These are phyloP conservation scores for Melangyna quadrimaculata DNA, from an alignment of 2,888 invertebrate genomes.

Conservation along the genomic window DNA sequence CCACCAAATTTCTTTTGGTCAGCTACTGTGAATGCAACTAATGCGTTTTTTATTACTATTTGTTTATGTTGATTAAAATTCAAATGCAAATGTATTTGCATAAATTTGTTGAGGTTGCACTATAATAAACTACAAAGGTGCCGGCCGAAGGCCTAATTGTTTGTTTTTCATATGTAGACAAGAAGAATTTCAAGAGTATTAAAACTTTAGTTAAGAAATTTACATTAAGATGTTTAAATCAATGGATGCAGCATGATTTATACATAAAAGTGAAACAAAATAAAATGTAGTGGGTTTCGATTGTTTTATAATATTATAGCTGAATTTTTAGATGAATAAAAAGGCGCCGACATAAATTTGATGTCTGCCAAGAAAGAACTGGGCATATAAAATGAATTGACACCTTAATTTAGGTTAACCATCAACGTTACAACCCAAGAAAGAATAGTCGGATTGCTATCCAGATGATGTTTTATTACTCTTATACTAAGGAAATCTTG, in stretches of 20 bases:
- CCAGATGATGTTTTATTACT: too few relatives aligned
- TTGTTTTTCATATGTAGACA: neutral
- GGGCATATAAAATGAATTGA: neutral
- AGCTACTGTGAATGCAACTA: slow-evolving; percentile 25
- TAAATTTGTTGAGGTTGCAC: neutral
- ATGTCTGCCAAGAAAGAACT: neutral
- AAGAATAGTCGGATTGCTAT: too few relatives aligned
- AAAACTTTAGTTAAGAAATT: neutral
- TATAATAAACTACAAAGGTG: slow-evolving; percentile 2
- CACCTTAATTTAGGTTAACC: too few relatives aligned
- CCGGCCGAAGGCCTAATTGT: neutral
- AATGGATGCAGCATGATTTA: neutral
- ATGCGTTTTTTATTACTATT: slow-evolving; percentile 22
- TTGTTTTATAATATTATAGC: neutral
- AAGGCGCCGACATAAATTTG: neutral
- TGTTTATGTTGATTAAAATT: neutral
- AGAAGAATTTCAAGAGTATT: neutral
- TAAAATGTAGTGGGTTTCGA: neutral
- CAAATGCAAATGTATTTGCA: slow-evolving; percentile 17
- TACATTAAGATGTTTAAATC: slow-evolving; percentile 5
- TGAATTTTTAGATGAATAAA: neutral
- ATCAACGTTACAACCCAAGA: too few relatives aligned
- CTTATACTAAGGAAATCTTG: too few relatives aligned
- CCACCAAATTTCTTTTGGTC: neutral
- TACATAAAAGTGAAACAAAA: neutral